These are phyloP conservation scores for Chaetorhynchus papuensis DNA, from an alignment of 2,113 vertebrate species.

Conservation along the genomic window DNA sequence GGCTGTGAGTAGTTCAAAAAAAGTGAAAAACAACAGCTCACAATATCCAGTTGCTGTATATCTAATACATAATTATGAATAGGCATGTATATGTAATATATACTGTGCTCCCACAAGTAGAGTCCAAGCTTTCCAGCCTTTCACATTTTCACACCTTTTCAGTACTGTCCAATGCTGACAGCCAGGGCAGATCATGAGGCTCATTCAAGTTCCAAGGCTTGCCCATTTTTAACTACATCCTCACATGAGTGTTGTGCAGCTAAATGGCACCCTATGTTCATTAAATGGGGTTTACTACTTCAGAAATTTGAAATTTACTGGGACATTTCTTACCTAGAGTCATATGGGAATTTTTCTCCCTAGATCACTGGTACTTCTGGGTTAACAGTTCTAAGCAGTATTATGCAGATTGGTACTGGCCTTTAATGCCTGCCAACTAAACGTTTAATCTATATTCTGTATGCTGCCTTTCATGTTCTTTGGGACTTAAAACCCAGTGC, in stretches of 20 bases:
- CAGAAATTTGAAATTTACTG: neutral
- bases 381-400: neutral
- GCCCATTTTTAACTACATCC: neutral
- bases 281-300: neutral
- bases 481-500: neutral
- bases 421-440: neutral
- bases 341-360: neutral
- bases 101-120: neutral
- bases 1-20: neutral
- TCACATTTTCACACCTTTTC: neutral
- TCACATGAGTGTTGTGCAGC: neutral
- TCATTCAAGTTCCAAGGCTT: neutral
- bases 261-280: neutral
- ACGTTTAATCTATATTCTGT: neutral
- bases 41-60: neutral
- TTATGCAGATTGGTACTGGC: neutral
- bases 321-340: neutral
- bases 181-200: neutral
- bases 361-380: neutral
- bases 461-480: neutral
- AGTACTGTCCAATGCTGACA: neutral
- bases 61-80: neutral
- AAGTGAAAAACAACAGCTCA: neutral
- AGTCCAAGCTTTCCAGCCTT: neutral
- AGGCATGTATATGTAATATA: neutral